Evolutionary conservation across 2,113 vertebrate species (phyloP).

Genomic region (Podocnemis expansa): DNA sequence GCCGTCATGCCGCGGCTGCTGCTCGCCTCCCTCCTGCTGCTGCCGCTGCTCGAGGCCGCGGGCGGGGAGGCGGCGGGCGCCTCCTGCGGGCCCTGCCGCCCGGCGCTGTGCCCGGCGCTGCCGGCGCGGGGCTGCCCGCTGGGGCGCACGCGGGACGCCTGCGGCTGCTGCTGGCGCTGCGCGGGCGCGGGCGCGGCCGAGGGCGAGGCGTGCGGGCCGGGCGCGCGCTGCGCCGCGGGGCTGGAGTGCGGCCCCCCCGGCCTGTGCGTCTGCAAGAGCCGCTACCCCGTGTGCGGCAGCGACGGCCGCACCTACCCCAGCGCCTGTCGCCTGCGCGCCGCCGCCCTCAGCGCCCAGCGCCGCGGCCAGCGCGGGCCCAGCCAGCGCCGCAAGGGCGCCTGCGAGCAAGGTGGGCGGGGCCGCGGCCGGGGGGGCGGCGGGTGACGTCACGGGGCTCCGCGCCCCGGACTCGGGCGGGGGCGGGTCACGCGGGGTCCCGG

Average conservation of each 20-base stretch:
- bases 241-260: constrained; percentile 84
- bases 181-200: constrained; percentile 74
- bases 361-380: constrained; percentile 73
- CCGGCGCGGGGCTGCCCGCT: constrained; percentile 77
- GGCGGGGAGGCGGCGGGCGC: neutral
- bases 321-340: constrained; percentile 84
- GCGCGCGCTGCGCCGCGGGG: constrained; percentile 79
- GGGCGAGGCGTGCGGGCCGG: constrained; percentile 77
- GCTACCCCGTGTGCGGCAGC: constrained; percentile 89
- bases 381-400: constrained; percentile 88
- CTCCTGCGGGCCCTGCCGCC: constrained; percentile 79
- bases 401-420: constrained; percentile 88
- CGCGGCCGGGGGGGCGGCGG: no score
- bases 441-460: no score
- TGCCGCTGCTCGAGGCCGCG: constrained; percentile 27
- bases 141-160: constrained; percentile 77
- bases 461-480: constrained; percentile 52
- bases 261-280: constrained; percentile 85
- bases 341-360: constrained; percentile 79
- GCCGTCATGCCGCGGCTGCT: neutral
- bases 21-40: constrained; percentile 4
- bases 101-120: constrained; percentile 76
- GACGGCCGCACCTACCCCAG: constrained; percentile 85
- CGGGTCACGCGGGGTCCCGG: no score
- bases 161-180: constrained; percentile 86